Evolutionary conservation across 2,797 vertebrate species (phyloP).

Genomic region (Eulemur coronatus): DNA sequence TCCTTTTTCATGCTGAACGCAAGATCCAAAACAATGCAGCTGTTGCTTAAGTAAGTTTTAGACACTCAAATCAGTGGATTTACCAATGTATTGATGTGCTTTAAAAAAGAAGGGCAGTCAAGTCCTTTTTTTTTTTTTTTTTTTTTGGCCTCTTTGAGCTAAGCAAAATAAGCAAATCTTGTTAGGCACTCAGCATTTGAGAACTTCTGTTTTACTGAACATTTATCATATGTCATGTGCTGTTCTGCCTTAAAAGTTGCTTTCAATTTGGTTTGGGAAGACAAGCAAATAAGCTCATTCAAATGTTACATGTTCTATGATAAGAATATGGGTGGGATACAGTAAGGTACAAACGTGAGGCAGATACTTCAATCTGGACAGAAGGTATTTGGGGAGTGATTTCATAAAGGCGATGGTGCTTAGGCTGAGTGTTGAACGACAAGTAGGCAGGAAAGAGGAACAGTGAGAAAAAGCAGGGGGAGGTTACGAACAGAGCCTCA

Average conservation of each 20-base stretch:
- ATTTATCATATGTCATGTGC: neutral
- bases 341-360: neutral
- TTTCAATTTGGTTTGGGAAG: neutral
- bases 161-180: neutral
- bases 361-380: neutral
- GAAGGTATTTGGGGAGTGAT: neutral
- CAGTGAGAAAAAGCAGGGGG: neutral
- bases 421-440: neutral
- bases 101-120: neutral
- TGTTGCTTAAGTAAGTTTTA: neutral
- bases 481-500: neutral
- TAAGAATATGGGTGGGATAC: neutral
- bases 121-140: neutral
- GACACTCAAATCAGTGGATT: neutral
- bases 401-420: neutral
- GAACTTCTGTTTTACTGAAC: neutral
- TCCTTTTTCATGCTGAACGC: neutral
- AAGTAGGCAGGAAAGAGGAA: neutral
- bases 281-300: neutral
- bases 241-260: neutral
- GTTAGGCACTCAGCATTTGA: neutral
- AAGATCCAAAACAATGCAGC: neutral
- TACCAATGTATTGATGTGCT: neutral
- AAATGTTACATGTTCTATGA: neutral
- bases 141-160: neutral